A percentile compares a stretch with the other conserved stretches of the same genome.
These are phyloP conservation scores for Liparis tanakae DNA, from an alignment of 2,797 vertebrate species.

Conservation along the genomic window DNA sequence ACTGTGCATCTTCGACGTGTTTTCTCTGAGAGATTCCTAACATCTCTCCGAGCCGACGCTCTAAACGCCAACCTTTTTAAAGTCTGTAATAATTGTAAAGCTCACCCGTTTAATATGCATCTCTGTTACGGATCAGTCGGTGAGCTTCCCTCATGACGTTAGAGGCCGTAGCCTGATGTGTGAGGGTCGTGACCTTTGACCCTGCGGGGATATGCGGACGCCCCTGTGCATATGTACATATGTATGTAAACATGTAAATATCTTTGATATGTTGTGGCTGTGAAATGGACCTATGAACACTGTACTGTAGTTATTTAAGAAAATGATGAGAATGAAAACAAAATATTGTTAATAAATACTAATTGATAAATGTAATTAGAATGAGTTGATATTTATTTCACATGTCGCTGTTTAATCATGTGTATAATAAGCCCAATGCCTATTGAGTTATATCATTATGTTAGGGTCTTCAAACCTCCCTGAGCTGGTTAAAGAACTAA, in stretches of 20 bases:
- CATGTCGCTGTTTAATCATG: background rate
- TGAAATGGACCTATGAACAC: slow-evolving; percentile 56
- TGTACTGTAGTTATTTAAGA: slow-evolving; percentile 78
- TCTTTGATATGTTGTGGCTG: slow-evolving; percentile 69
- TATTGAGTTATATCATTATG: background rate
- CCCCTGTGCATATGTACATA: slow-evolving; percentile 78
- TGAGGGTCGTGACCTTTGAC: slow-evolving; percentile 57
- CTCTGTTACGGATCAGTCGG: slow-evolving; percentile 20
- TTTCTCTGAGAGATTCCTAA: slow-evolving; percentile 7
- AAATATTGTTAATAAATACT: slow-evolving; percentile 77
- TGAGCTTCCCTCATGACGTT: slow-evolving; percentile 37
- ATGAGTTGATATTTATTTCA: background rate
- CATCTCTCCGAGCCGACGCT: slow-evolving; percentile 21
- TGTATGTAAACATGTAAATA: slow-evolving; percentile 78
- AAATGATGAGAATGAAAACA: slow-evolving; percentile 32
- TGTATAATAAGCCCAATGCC: background rate
- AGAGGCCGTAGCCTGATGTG: slow-evolving; percentile 68
- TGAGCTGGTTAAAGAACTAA: background rate
- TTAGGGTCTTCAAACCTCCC: background rate
- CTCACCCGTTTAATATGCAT: background rate
- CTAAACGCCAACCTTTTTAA: slow-evolving; percentile 25
- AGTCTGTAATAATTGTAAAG: slow-evolving; percentile 56
- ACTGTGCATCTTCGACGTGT: slow-evolving; percentile 47
- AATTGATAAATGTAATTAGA: slow-evolving; percentile 54
- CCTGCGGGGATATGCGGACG: slow-evolving; percentile 33